Base-by-base conservation (phyloP, 2,797 vertebrate species). In the Streptopelia turtur region DNA sequence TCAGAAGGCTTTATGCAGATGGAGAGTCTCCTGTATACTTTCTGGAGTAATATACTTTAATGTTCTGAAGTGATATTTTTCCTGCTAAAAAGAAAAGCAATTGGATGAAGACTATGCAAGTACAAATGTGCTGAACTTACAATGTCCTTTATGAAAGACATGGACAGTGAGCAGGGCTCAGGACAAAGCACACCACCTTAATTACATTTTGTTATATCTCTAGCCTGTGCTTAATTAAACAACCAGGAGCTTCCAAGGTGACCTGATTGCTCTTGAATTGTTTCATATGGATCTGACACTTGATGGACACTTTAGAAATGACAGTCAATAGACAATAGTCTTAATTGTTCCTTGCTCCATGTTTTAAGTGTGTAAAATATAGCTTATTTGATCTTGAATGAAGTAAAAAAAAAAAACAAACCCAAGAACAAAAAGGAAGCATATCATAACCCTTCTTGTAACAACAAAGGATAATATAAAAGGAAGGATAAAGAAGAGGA, bases 391-490 rank as follows among this genome's bases (percentile, higher is more conserved):
- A 91, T 66, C 66, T 52, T 78, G 50, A 50, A 53, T 31, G 60
- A 60, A 66, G 30, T 66, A 55, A 66, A 83, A 91, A 75, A 69
- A 41, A 28, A 39, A 14, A 2, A 91, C 75, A 69, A 41, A 28
- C 39, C n/a, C n/a, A 14, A 2, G 13, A 69, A 72, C 21, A 57
- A 52, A 61, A 18, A 74, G 43, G 61, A 52, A 15, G 7, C 5
- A 3, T 76, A 43, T 71, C 6, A 3, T 57, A 93, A 74, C 10
- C 55, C 75, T 92, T 41, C 47, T 87, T 79, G 76, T 79, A 92
- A 96, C 77, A 95, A 80, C 80, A 60, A 96, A 86, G 56, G 45
- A 41, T 86, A 53, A 69, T 27, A 43, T 50, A 37, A 90, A 83
- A 53, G 37, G n/a, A 86, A 82, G 15, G 18, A 64, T 77, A 45